Conservation (phyloP, 2,888 invertebrate genomes). For the Odiellus spinosus region DNA sequence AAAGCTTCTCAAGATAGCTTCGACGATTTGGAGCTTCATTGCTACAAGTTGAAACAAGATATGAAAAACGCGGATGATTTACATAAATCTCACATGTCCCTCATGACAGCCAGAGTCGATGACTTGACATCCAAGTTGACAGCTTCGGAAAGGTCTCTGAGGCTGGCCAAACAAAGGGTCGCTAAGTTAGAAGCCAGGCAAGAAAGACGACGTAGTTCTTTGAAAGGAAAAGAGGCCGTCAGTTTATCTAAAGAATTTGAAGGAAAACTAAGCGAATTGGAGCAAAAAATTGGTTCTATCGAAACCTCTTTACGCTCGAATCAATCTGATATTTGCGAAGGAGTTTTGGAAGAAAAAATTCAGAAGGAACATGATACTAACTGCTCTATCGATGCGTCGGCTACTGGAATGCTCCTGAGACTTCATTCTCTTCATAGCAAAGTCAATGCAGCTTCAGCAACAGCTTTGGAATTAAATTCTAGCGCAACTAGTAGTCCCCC, state of each 20-base stretch:
- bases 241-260: constrained; percentile 15
- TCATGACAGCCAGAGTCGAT: constrained; percentile 67
- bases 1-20: constrained; percentile 17
- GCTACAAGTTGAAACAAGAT: constrained; percentile 23
- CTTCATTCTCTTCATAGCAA: constrained; percentile 13
- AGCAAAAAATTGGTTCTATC: constrained; percentile 13
- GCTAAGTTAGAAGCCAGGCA: constrained; percentile 58
- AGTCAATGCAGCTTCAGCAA: constrained; percentile 5
- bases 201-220: constrained; percentile 59
- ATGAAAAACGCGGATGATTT: constrained; percentile 43
- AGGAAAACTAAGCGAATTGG: constrained; percentile 13
- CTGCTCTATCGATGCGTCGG: not conserved
- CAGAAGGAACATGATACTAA: not conserved
- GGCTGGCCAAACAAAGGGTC: constrained; percentile 59
- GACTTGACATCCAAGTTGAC: constrained; percentile 66
- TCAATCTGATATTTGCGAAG: not conserved
- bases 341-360: not conserved
- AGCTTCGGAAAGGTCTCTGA: constrained; percentile 56
- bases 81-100: constrained; percentile 44
- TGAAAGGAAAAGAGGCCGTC: constrained; percentile 43
- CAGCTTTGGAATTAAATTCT: not conserved
- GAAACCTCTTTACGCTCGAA: constrained; percentile 9
- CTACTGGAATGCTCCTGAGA: constrained; percentile 10
- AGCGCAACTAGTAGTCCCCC: not conserved
- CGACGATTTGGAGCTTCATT: constrained; percentile 21